Conservation (phyloP, 2,797 vertebrate species). For the Propithecus perrieri region DNA sequence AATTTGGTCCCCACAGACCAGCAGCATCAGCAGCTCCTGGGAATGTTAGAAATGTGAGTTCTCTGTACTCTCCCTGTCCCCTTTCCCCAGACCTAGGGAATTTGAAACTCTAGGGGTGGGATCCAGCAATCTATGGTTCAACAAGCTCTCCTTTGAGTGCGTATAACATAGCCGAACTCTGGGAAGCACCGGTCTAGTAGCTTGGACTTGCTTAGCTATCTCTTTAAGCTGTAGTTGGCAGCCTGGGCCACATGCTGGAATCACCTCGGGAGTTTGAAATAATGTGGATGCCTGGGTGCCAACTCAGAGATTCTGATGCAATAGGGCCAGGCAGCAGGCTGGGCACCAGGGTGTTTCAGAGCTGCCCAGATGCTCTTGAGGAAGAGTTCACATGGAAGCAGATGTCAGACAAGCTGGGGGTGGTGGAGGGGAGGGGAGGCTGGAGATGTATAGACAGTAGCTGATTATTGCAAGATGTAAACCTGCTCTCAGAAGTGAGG, state of each 20-base stretch:
- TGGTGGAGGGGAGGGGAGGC: not conserved
- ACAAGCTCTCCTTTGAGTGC: not conserved
- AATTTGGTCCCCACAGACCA: not conserved
- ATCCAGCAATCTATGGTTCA: not conserved
- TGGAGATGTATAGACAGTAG: not conserved
- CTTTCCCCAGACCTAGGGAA: not conserved
- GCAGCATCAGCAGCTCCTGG: not conserved
- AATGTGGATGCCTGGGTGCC: not conserved
- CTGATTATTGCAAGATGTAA: not conserved
- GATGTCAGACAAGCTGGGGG: not conserved
- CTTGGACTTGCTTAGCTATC: not conserved
- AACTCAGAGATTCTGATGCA: not conserved
- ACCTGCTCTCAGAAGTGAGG: not conserved
- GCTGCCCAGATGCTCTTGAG: not conserved
- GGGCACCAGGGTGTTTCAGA: not conserved
- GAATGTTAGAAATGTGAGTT: not conserved
- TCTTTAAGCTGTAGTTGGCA: not conserved
- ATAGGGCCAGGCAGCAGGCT: too few relatives aligned
- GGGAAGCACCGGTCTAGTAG: not conserved
- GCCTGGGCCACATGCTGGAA: too few relatives aligned
- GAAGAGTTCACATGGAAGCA: not conserved
- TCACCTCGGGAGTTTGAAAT: not conserved
- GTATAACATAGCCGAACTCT: not conserved
- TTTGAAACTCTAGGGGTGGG: not conserved
- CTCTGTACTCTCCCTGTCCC: fast-evolving